These are phyloP conservation scores for Thaumetopoea pityocampa DNA, from an alignment of 1,140 invertebrate species.

Conservation along the genomic window DNA sequence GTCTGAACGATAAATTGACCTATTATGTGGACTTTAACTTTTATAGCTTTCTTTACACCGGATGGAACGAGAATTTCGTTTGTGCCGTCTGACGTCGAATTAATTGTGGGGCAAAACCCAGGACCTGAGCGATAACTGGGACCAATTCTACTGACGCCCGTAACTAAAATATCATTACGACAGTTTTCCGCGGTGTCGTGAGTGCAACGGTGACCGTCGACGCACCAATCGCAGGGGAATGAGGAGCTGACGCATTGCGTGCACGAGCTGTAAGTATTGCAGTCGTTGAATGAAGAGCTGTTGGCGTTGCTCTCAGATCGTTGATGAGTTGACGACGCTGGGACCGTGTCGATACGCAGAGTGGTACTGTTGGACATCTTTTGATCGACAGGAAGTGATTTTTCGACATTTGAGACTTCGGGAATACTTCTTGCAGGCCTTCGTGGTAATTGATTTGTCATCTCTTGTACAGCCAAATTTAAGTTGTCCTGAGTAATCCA, in stretches of 20 bases:
- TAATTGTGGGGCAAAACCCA: slow-evolving; percentile 94
- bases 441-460: slow-evolving; percentile 92
- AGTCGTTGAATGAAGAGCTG: slow-evolving; percentile 98
- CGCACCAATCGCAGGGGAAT: slow-evolving; percentile 97
- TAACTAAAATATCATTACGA: slow-evolving; percentile 95
- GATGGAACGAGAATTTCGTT: slow-evolving; percentile 93
- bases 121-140: slow-evolving; percentile 95
- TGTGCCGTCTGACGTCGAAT: slow-evolving; percentile 89
- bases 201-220: slow-evolving; percentile 96
- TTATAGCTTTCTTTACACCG: slow-evolving; percentile 90
- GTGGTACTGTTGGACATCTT: slow-evolving; percentile 96
- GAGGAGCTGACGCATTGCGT: slow-evolving; percentile 94
- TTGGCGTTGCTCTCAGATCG: no score
- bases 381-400: no score
- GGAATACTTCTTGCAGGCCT: slow-evolving; percentile 93
- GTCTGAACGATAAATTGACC: slow-evolving; percentile 96
- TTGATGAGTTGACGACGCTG: no score
- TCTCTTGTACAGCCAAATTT: slow-evolving; percentile 90
- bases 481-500: slow-evolving; percentile 97
- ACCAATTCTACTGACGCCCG: slow-evolving; percentile 91
- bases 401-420: no score
- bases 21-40: slow-evolving; percentile 95
- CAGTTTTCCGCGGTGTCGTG: slow-evolving; percentile 97
- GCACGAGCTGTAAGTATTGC: slow-evolving; percentile 95
- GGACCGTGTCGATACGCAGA: slow-evolving; percentile 92